These are phyloP conservation scores for Pogonocichla stellata DNA, from an alignment of 2,113 vertebrate species.

Conservation along the genomic window DNA sequence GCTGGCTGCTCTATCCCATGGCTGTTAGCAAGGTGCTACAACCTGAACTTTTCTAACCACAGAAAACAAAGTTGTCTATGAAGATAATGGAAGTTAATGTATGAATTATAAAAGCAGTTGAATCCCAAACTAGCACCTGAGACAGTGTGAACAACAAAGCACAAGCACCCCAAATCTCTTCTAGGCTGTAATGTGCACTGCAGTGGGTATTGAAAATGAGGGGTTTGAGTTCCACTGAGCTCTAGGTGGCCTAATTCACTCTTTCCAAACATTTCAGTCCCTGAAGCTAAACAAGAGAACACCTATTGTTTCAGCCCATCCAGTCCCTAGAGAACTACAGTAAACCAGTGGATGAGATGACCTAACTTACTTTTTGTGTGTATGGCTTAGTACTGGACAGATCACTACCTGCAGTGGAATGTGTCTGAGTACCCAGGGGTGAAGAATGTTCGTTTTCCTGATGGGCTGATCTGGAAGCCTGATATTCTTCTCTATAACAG, in stretches of 20 bases:
- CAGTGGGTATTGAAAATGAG: background rate
- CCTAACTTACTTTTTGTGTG: conserved; percentile 43
- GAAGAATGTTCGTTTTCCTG: conserved; percentile 86
- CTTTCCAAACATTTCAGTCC: background rate
- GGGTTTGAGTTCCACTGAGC: background rate
- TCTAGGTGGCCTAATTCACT: background rate
- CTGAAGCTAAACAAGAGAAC: background rate
- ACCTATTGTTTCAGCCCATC: background rate
- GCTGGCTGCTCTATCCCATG: background rate
- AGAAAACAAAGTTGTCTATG: background rate
- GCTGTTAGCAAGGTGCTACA: background rate
- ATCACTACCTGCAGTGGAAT: conserved; percentile 90
- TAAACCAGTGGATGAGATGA: background rate
- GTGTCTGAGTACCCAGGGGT: conserved; percentile 86
- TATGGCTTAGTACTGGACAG: conserved; percentile 84
- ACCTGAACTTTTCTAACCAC: background rate
- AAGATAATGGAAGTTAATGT: background rate
- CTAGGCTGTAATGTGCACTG: background rate
- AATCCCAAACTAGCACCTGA: background rate
- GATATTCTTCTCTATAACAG: conserved; percentile 99
- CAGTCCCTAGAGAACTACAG: background rate
- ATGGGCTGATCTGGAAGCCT: conserved; percentile 91
- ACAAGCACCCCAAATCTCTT: background rate
- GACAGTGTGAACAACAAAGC: background rate
- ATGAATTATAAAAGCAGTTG: background rate